These are phyloP conservation scores for Pseudomugil tenellus DNA, from an alignment of 2,797 vertebrate species.

Conservation along the genomic window DNA sequence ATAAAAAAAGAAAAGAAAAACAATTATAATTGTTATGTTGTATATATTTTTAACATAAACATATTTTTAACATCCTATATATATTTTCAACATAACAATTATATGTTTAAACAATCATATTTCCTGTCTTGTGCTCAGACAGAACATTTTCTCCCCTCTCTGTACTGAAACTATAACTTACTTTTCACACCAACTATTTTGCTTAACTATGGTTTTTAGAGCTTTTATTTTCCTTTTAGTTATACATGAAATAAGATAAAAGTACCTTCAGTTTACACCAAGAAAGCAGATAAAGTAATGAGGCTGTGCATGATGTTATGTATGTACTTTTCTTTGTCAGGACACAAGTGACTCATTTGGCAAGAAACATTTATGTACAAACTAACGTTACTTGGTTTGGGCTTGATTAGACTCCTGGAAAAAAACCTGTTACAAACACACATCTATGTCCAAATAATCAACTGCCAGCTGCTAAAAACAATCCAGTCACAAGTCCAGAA, in stretches of 20 bases:
- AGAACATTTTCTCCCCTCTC: constrained; percentile 1
- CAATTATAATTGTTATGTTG: no score
- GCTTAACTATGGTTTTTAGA: not conserved
- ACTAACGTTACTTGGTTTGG: not conserved
- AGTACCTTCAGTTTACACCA: not conserved
- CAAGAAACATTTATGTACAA: not conserved
- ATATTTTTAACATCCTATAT: no score
- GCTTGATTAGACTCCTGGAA: not conserved
- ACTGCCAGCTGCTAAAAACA: not conserved
- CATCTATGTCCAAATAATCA: constrained; percentile 2
- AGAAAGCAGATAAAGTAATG: not conserved
- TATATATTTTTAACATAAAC: no score
- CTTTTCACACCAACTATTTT: not conserved
- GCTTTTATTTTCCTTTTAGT: not conserved
- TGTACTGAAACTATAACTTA: not conserved
- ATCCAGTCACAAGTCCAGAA: constrained; percentile 8
- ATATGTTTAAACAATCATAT: no score
- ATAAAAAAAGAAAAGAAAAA: not conserved
- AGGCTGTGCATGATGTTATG: not conserved
- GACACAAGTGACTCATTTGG: not conserved
- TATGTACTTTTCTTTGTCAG: not conserved
- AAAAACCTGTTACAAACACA: constrained; percentile 4
- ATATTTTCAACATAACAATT: no score
- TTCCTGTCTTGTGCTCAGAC: constrained; percentile 3
- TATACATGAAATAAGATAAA: not conserved